Evolutionary conservation across 2,113 vertebrate genomes (phyloP).

Genomic region (Carassius gibelio): DNA sequence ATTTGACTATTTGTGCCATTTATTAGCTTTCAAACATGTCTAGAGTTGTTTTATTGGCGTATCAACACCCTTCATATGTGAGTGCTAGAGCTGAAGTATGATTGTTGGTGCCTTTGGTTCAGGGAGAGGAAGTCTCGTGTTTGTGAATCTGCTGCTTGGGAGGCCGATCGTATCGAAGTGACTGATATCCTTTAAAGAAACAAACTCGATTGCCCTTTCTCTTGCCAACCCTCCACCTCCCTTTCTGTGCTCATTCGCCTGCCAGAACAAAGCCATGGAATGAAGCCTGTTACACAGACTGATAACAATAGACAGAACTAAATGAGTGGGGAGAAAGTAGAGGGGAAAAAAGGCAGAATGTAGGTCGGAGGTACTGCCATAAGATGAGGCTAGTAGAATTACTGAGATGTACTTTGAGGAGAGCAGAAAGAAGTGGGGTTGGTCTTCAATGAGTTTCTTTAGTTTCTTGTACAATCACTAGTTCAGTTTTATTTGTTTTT

Average conservation of each 20-base stretch:
- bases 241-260: constrained; percentile 28
- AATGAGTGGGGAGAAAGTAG: constrained; percentile 27
- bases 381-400: background rate
- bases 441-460: background rate
- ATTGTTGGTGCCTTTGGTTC: background rate
- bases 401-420: background rate
- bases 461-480: background rate
- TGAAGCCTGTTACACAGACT: constrained; percentile 53
- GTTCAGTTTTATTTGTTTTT: background rate
- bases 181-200: constrained; percentile 76
- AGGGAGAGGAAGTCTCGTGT: constrained; percentile 39
- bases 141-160: constrained; percentile 55
- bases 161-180: constrained; percentile 67
- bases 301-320: constrained; percentile 56
- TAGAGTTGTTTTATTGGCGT: constrained; percentile 43
- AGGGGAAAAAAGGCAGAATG: constrained; percentile 5
- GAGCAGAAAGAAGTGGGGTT: background rate
- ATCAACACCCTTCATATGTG: constrained; percentile 27
- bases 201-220: constrained; percentile 78
- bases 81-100: constrained; percentile 17
- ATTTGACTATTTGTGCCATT: constrained; percentile 21
- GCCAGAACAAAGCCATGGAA: constrained; percentile 53
- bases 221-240: constrained; percentile 58
- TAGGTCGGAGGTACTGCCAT: constrained; percentile 7
- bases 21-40: constrained; percentile 43